Evolutionary conservation across 1,140 invertebrate genomes (phyloP), one percentile per base, ranked within the genome.

Genomic region (Parasteatoda tepidariorum): DNA sequence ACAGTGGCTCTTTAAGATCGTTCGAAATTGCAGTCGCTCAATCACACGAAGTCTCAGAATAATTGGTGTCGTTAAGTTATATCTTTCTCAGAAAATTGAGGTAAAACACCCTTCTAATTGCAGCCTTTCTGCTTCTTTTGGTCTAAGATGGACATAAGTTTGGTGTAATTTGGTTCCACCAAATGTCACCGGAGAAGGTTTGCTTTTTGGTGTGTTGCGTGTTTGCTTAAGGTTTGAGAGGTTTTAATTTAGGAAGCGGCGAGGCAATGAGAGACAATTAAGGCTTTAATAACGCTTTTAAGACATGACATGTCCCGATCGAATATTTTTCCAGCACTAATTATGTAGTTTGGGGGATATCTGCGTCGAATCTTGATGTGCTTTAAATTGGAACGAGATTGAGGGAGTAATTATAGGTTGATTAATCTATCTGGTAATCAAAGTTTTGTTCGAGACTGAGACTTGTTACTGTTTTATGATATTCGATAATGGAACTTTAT

Each of bases 91-190:
- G 33, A 34, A 74, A 74, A 74, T 74, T 59, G 71, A 34, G 71
- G 54, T 55, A 74, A 74, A 74, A 74, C 71, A 74, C 54, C 54
- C 28, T 22, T 34, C 71, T 74, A 74, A 74, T 74, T 74, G 71
- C 48, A 71, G 48, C 48, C 68, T 55, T 55, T 71, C 68, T 31
- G 55, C n/a, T 33, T 41, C 41, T 71, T 30, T 55, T 22, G 26
- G 0, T 34, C 26, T 55, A 54, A 48, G 54, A 30, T n/a, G 48
- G n/a, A 6, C 7, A 33, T 13, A 9, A 9, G 18, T n/a, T 31
- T 26, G 41, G 33, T 55, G 28, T 38, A 71, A 57, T 48, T 61
- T 31, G 22, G 38, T 13, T 48, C 18, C 38, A 4, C 9, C 9
- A 74, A 31, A 74, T 74, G 71, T 74, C 71, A 61, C 71, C 71